Base-by-base conservation (phyloP, 2,113 vertebrate genomes). In the Aythya baeri region DNA sequence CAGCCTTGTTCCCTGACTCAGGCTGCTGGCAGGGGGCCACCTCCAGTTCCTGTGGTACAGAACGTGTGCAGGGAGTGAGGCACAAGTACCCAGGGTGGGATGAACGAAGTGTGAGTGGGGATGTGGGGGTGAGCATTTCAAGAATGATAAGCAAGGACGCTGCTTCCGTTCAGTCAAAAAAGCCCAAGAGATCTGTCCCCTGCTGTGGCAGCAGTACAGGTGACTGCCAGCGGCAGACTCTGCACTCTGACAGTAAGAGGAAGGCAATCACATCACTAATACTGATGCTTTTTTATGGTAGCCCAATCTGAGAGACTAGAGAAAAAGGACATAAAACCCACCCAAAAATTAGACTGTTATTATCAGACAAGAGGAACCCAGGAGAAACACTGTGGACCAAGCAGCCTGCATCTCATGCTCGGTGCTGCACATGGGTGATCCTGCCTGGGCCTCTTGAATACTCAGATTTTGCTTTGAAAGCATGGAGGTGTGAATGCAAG, bases 301-400 rank as follows among this genome's bases (percentile, higher is more conserved):
- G 32, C 36, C 43, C 43, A 22, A 4, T 3, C 6, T n/a, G 36
- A 72, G 50, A 78, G 54, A 32, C 13, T 44, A 43, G 2, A 65
- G 21, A 8, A 58, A 26, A 50, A 72, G 34, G 12, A 6, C 49
- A 65, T 58, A 52, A 65, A 84, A 36, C 7, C 2, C 16, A 27
- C 22, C 26, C 26, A 49, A 36, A 72, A 36, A 44, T 66, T 5
- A 66, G 17, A 32, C 81, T 66, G 50, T 52, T 26, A 8, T 58
- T 50, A 58, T 31, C 66, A 14, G 23, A 21, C 23, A 34, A 31
- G 23, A 36, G 13, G 13, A 61, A 46, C 2, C 2, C 49, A 50
- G 49, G 29, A 85, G 36, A 20, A 12, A 44, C 22, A 29, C 26
- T 0, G 0, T 11, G 12, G 36, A 27, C 36, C 27, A 11, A 25